phyloP scores from a whole-genome alignment of 2,888 invertebrate species.

The Lithophane socia region DNA sequence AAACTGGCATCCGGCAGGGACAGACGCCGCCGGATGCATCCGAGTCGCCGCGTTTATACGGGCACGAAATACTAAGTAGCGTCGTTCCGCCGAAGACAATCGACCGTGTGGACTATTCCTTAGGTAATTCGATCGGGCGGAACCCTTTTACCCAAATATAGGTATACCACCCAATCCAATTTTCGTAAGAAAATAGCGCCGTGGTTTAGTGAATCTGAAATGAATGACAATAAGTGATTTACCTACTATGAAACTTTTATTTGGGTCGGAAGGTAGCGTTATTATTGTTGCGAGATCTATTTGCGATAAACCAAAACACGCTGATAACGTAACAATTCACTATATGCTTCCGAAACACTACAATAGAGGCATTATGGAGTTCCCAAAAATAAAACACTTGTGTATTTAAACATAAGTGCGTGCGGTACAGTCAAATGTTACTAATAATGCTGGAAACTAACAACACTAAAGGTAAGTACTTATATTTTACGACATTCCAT shows the following conservation, averaged over 20 bases:
- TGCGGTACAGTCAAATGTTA: conserved; percentile 6
- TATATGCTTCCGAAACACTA: conserved; percentile 28
- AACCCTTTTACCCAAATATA: conserved; percentile 50
- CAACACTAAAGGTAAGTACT: conserved; percentile 25
- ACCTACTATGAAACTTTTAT: conserved; percentile 20
- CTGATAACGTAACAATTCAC: conserved; percentile 19
- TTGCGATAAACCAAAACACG: conserved; percentile 17
- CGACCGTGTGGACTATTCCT: conserved; percentile 30
- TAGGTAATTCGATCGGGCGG: conserved; percentile 50
- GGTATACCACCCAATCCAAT: conserved; percentile 48
- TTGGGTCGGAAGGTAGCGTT: background rate
- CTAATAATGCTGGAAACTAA: conserved; percentile 10
- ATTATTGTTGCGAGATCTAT: background rate
- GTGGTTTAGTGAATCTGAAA: conserved; percentile 53
- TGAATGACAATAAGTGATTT: conserved; percentile 44
- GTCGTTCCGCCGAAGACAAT: conserved; percentile 18
- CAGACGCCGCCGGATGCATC: conserved; percentile 69
- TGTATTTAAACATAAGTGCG: background rate
- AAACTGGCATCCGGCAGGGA: conserved; percentile 62
- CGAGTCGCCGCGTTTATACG: conserved; percentile 44
- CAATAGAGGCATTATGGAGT: conserved; percentile 1
- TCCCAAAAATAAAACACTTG: conserved; percentile 21
- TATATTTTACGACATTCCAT: conserved; percentile 32
- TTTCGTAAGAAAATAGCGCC: conserved; percentile 49
- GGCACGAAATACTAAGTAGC: conserved; percentile 23